phyloP scores from a whole-genome alignment of 2,113 vertebrate genomes.

The Aramus guarauna region DNA sequence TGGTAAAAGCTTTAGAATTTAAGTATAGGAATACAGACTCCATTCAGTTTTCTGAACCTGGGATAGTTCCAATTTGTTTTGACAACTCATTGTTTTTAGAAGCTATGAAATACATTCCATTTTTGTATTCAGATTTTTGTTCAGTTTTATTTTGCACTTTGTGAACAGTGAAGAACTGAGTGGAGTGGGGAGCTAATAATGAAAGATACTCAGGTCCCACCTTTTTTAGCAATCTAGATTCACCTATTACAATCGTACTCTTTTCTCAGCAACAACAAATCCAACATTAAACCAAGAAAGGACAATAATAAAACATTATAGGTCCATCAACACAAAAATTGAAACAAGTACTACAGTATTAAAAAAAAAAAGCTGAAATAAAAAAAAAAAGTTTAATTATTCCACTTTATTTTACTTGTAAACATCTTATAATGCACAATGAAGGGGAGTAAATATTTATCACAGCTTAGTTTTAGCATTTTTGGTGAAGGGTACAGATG shows the following conservation, averaged over 20 bases:
- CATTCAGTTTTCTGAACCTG: background rate
- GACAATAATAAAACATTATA: constrained; percentile 55
- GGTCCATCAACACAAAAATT: constrained; percentile 47
- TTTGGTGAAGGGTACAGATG: constrained; percentile 63
- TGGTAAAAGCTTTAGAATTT: background rate
- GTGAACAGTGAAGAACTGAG: constrained; percentile 62
- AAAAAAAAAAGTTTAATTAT: constrained; percentile 43
- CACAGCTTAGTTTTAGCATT: constrained; percentile 66
- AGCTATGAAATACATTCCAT: background rate
- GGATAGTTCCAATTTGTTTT: constrained; percentile 1
- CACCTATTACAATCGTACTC: constrained; percentile 58
- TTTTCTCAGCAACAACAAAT: constrained; percentile 63
- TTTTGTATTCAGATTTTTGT: constrained; percentile 5
- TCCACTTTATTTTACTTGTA: constrained; percentile 70
- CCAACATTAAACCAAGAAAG: constrained; percentile 54
- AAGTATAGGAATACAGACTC: constrained; percentile 2
- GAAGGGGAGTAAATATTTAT: constrained; percentile 65
- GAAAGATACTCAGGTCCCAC: constrained; percentile 36
- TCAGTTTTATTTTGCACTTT: constrained; percentile 43
- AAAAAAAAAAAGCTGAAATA: constrained; percentile 48
- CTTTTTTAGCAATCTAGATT: constrained; percentile 51
- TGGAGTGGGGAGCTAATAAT: constrained; percentile 43
- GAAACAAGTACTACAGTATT: constrained; percentile 31
- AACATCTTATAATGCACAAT: constrained; percentile 72
- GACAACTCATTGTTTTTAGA: background rate